phyloP scores from a whole-genome alignment of 2,888 invertebrate genomes.

The Rhamphomyia laevipes region DNA sequence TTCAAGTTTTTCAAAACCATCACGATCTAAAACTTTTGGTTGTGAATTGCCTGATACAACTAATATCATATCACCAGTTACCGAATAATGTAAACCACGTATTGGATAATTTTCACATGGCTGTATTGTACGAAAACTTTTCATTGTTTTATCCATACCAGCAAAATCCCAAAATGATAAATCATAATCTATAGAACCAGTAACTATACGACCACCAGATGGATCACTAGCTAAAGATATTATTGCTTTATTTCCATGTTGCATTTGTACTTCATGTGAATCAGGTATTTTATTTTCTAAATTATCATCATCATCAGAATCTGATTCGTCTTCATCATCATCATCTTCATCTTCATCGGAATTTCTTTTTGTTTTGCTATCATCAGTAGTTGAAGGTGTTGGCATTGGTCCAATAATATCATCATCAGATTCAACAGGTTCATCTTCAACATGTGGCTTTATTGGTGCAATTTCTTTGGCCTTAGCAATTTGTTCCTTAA shows the following conservation, averaged over 20 bases:
- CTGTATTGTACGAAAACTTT: slow-evolving; percentile 83
- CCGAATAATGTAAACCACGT: slow-evolving; percentile 72
- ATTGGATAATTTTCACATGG: slow-evolving; percentile 96
- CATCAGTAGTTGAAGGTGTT: slow-evolving; percentile 6
- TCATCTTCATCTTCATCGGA: slow-evolving; percentile 21
- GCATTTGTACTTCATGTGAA: slow-evolving; percentile 67
- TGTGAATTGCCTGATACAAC: slow-evolving; percentile 87
- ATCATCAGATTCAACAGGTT: slow-evolving; percentile 13
- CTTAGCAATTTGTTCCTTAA: slow-evolving; percentile 33
- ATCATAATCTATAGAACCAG: slow-evolving; percentile 92
- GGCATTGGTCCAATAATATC: slow-evolving; percentile 29
- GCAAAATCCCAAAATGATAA: slow-evolving; percentile 98
- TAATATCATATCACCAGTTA: slow-evolving; percentile 85
- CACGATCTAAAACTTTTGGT: slow-evolving; percentile 87
- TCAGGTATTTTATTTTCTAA: slow-evolving; percentile 53
- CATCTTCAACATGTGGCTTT: slow-evolving; percentile 9
- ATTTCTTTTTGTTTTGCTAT: slow-evolving; percentile 5
- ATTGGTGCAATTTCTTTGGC: slow-evolving; percentile 28
- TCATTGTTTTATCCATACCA: slow-evolving; percentile 89
- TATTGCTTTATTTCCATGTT: slow-evolving; percentile 82
- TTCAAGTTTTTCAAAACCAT: slow-evolving; percentile 86
- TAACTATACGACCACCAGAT: slow-evolving; percentile 75
- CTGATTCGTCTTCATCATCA: slow-evolving; percentile 41
- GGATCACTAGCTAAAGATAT: slow-evolving; percentile 87
- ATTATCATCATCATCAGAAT: slow-evolving; percentile 39